Base-by-base conservation (phyloP, 2,113 vertebrate genomes). In the Setophaga petechia region DNA sequence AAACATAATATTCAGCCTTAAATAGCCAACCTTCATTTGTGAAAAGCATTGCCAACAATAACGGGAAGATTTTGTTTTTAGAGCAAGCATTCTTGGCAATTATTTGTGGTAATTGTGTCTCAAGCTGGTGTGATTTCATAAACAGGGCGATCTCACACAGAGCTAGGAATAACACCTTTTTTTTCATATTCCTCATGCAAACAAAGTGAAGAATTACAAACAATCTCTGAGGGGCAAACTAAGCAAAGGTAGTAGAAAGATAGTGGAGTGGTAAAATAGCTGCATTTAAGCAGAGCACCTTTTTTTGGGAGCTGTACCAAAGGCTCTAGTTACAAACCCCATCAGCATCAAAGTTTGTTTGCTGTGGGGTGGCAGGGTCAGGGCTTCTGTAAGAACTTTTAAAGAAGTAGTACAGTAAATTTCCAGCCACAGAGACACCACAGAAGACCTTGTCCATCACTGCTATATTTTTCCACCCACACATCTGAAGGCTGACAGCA, bases 31-130 rank as follows among this genome's bases (percentile, higher is more conserved):
- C 24, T 84, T 61, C 10, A 19, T 78, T 86, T 72, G 54, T 61
- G 62, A 84, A 87, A 87, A 65, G 11, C 66, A 89, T 13, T 89
- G 73, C 72, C 80, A 94, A 78, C 44, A 87, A 82, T 58, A 95
- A 90, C 57, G 59, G 75, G 58, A 79, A 90, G 72, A 35, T 63
- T 88, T 30, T 66, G 33, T 11, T 89, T 94, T 90, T 23, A 90
- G 55, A 93, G 47, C 75, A 71, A 88, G 43, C 37, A 75, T 37
- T 81, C 83, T 75, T 84, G 76, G 76, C 82, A 92, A 87, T 92
- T 93, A 72, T 78, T 92, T 75, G 61, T 65, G 41, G 67, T 89
- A 92, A 95, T 92, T 90, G 54, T 90, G n/a, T 92, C 80, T 96
- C 86, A 93, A 57, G 80, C 95, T 90, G 86, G 44, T 84, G 76